Percentiles rank a stretch among this genome's conserved stretches.
phyloP scores from a whole-genome alignment of 2,888 invertebrate species.

The Melipona bicolor region DNA sequence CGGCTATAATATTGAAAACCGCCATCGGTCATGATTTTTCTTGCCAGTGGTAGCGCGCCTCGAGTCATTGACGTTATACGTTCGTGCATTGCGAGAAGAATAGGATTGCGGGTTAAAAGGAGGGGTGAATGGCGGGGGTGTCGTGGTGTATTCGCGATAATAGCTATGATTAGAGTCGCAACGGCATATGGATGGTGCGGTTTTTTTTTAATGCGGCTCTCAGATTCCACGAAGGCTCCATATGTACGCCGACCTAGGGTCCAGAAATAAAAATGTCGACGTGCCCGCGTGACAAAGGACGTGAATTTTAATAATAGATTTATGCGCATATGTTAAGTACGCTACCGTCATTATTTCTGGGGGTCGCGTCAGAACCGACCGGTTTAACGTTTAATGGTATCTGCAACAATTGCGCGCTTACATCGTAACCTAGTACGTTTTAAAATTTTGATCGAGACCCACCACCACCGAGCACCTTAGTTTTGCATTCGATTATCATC shows the following conservation, averaged over 20 bases:
- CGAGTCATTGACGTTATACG: constrained; percentile 57
- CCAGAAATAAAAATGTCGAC: constrained; percentile 73
- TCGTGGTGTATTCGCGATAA: constrained; percentile 60
- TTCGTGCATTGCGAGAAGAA: constrained; percentile 49
- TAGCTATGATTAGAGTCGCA: constrained; percentile 74
- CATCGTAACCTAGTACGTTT: constrained; percentile 11
- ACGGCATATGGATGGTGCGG: constrained; percentile 77
- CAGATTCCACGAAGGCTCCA: constrained; percentile 73
- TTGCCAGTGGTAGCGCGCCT: constrained; percentile 36
- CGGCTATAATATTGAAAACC: constrained; percentile 19
- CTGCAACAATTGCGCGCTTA: constrained; percentile 48
- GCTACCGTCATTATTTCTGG: constrained; percentile 78
- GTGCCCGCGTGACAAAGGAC: constrained; percentile 72
- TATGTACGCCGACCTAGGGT: constrained; percentile 75
- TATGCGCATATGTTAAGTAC: constrained; percentile 83
- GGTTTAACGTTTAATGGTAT: constrained; percentile 59
- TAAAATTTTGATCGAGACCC: constrained; percentile 31
- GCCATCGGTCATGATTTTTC: constrained; percentile 48
- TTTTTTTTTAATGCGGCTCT: constrained; percentile 66
- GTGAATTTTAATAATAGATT: constrained; percentile 83
- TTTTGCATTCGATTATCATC: constrained; percentile 59
- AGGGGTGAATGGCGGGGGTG: constrained; percentile 50
- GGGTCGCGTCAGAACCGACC: constrained; percentile 19
- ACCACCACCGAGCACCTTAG: constrained; percentile 2
- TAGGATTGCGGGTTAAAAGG: constrained; percentile 53